Base-by-base conservation (phyloP, 2,113 vertebrate genomes). In the Pygoscelis antarcticus region DNA sequence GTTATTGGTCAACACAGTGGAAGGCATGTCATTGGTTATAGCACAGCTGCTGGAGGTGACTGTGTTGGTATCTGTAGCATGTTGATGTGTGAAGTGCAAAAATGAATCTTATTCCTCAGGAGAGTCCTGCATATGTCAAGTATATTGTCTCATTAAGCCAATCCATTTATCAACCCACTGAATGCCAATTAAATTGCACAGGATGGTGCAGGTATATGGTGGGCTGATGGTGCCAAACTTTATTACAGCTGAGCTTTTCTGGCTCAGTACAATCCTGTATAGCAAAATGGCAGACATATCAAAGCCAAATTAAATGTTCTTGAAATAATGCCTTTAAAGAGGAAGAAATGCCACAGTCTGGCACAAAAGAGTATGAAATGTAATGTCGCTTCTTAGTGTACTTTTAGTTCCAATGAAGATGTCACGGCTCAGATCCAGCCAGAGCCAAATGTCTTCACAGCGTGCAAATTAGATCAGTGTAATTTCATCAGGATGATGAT, bases 151-250 rank as follows among this genome's bases (percentile, higher is more conserved):
- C 99, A 99, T 99, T 99, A 99, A 99, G 98, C 98, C 98, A 98
- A 99, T 99, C 98, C 98, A 99, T 99, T 99, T 99, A 99, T 99
- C 98, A 99, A 98, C 96, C 97, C 98, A 98, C 98, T 98, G 98
- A 99, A 99, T 99, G 98, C 98, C 99, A 99, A 99, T 99, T 99
- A 99, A 99, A 99, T 98, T 98, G 98, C 98, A 98, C 99, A 99
- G 98, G 98, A 98, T 99, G 98, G 98, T 98, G 98, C 98, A 99
- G 98, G 99, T 99, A 99, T 98, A 98, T 97, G 98, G 98, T 98
- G 98, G 97, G 98, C 80, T 96, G 96, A 97, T 96, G 98, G 98
- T 99, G 98, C 98, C 98, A 98, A 98, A 97, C 98, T 98, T 98
- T 97, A 98, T 98, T 98, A 98, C 98, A 99, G 98, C 98, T 99